These are phyloP conservation scores for Lagopus leucura DNA, from an alignment of 2,113 vertebrate genomes.

Conservation along the genomic window DNA sequence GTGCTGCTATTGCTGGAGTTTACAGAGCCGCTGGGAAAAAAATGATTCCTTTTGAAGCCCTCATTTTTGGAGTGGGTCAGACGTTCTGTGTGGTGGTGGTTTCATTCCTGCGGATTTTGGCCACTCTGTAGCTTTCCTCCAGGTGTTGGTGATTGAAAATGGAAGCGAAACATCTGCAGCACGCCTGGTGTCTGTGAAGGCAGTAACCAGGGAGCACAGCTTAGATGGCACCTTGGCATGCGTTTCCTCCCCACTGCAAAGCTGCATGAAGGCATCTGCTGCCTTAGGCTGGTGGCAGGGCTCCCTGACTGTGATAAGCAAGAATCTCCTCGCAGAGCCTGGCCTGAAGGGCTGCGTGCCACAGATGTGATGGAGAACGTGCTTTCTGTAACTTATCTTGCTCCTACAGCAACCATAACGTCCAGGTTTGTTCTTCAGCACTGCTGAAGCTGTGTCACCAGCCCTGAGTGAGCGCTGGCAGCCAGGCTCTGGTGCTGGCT, in stretches of 20 bases:
- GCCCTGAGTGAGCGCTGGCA: not conserved
- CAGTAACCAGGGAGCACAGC: not conserved
- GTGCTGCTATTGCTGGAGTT: conserved; percentile 95
- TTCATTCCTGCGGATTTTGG: conserved; percentile 92
- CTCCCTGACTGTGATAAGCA: not conserved
- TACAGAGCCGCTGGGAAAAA: conserved; percentile 95
- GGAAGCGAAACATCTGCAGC: not conserved
- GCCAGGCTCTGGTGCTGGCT: not conserved
- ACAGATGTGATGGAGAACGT: not conserved
- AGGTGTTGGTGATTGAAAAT: not conserved
- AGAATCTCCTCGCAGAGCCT: not conserved
- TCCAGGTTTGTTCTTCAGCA: not conserved
- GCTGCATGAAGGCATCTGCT: not conserved
- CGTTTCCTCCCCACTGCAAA: not conserved
- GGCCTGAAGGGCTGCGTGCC: not conserved
- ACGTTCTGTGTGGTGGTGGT: conserved; percentile 91
- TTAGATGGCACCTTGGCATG: rapidly evolving
- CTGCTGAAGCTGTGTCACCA: not conserved
- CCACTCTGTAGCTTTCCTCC: conserved; percentile 86
- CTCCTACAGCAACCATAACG: not conserved
- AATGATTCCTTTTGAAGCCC: conserved; percentile 93
- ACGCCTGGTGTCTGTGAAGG: not conserved
- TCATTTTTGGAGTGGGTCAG: conserved; percentile 93
- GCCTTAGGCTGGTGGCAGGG: not conserved
- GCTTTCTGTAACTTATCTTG: not conserved